Evolutionary conservation across 2,797 vertebrate species (phyloP).

Genomic region (Premnoplex brunnescens): DNA sequence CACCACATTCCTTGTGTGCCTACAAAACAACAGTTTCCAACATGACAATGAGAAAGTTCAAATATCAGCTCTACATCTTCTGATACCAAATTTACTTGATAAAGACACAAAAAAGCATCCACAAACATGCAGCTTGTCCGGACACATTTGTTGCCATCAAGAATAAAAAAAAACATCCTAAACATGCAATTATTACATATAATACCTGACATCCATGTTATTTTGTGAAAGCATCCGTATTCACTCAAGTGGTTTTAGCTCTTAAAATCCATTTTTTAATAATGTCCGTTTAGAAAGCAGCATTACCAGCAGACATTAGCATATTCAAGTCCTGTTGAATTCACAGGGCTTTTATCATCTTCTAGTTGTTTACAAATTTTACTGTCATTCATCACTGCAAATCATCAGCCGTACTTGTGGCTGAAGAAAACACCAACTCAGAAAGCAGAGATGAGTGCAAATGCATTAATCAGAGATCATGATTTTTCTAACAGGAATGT

Average conservation of each 20-base stretch:
- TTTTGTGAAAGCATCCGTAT: not conserved
- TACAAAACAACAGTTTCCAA: not conserved
- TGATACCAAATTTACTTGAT: not conserved
- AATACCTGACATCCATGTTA: not conserved
- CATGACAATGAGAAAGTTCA: not conserved
- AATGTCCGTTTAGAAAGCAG: not conserved
- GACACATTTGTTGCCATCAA: not conserved
- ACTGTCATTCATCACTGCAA: conserved; percentile 4
- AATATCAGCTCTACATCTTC: not conserved
- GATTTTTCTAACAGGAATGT: not conserved
- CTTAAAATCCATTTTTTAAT: conserved; percentile 21
- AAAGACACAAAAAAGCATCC: not conserved
- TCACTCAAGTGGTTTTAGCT: conserved; percentile 14
- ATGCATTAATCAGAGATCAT: not conserved
- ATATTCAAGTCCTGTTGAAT: not conserved
- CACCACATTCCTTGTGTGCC: not conserved
- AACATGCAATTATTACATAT: conserved; percentile 6
- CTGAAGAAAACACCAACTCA: conserved; percentile 19
- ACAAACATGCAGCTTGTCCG: not conserved
- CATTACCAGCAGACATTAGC: conserved; percentile 23
- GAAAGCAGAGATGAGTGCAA: conserved; percentile 5
- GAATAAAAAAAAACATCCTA: conserved; percentile 15
- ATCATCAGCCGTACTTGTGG: not conserved
- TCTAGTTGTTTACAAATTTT: conserved; percentile 11
- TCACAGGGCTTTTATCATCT: not conserved